Percentiles rank a stretch among this genome's conserved stretches.
Evolutionary conservation across 2,113 vertebrate genomes (phyloP).

Genomic region (Prietella phreatophila): DNA sequence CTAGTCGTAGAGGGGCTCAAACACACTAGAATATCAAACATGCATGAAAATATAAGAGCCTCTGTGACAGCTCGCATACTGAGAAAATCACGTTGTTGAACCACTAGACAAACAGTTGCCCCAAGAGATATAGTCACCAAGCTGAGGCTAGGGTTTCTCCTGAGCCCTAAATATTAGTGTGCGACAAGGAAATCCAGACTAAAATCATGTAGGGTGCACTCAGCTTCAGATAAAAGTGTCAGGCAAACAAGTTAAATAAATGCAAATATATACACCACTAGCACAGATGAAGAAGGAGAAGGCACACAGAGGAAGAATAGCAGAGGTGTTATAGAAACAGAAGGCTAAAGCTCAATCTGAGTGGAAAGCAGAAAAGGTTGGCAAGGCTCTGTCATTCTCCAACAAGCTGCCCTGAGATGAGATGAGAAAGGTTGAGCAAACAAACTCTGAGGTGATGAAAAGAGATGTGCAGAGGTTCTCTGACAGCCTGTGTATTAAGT

Average conservation of each 20-base stretch:
- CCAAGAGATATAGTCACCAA: neutral
- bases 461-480: conserved; percentile 26
- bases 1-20: neutral
- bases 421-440: neutral
- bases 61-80: neutral
- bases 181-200: neutral
- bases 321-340: neutral
- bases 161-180: neutral
- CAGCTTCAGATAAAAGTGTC: neutral
- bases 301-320: neutral
- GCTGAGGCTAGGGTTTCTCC: neutral
- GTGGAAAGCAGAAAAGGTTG: neutral
- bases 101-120: neutral
- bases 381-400: neutral
- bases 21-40: neutral
- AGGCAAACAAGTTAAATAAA: neutral
- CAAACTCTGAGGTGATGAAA: conserved; percentile 4
- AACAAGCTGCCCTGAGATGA: neutral
- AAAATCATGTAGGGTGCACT: neutral
- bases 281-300: neutral
- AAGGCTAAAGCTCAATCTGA: neutral
- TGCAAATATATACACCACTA: neutral
- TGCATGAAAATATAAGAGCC: neutral
- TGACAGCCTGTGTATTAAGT: conserved; percentile 32
- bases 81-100: neutral